Evolutionary conservation across 2,888 invertebrate genomes (phyloP), one percentile per base, ranked within the genome.

Genomic region (Xestia sexstrigata): DNA sequence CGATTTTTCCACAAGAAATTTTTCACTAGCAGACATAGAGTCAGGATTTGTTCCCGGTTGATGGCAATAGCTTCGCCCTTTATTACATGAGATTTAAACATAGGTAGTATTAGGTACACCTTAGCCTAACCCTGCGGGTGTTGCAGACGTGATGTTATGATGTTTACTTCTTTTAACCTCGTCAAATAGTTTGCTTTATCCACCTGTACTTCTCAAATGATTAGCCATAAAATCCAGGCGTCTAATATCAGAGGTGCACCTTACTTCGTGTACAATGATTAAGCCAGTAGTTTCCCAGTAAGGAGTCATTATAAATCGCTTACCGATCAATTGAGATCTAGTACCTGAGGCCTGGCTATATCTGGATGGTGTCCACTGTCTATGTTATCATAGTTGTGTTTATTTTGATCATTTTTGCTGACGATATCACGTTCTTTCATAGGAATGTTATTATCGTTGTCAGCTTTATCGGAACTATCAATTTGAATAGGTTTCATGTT

Each of bases 271-370:
- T 60, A 42, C 68, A 74, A 74, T 76, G 42, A 76, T 65, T 62
- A 45, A 70, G 63, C 49, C 62, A 76, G 76, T 76, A 65, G 62
- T 74, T 85, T 86, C 79, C 17, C 35, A 74, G 83, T 77, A 86
- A 79, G 62, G 60, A 68, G 35, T 76, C 82, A 86, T 87, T 87
- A 83, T 70, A 86, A 80, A 84, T 70, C 74, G 81, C 81, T 87
- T 83, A 80, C 67, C n/a, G 74, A 68, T 79, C 69, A 76, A 87
- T 81, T 80, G 52, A 70, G 79, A 81, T 7, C 73, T 66, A 62
- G 63, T 42, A 70, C 66, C 73, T 13, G 63, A 42, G 39, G 47
- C 68, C 8, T 35, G 23, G 52, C 55, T 42, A 62, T 67, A 78
- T 69, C 35, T 67, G 23, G 60, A 20, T 2, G 15, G 79, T 80